phyloP scores from a whole-genome alignment of 2,113 vertebrate genomes.

The Odobenus rosmarus region DNA sequence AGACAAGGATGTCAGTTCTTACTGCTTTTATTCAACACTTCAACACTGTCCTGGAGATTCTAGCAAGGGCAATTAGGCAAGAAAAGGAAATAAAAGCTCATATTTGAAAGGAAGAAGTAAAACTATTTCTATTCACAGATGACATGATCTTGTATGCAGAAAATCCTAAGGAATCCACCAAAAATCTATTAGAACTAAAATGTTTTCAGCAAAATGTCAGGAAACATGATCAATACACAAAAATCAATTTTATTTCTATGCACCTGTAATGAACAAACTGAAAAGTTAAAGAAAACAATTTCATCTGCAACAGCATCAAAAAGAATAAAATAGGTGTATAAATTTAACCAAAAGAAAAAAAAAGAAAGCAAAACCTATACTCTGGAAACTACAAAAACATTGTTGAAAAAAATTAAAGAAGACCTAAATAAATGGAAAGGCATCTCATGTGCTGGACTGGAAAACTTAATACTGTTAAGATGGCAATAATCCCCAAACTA shows the following conservation, averaged over 20 bases:
- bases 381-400: neutral
- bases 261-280: neutral
- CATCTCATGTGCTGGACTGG: neutral
- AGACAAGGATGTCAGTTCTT: neutral
- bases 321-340: neutral
- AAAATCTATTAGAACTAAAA: neutral
- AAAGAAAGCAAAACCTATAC: neutral
- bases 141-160: neutral
- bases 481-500: neutral
- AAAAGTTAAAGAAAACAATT: conserved; percentile 2
- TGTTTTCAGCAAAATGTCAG: neutral
- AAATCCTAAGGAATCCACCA: neutral
- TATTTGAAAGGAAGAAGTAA: neutral
- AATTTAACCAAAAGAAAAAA: neutral
- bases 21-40: neutral
- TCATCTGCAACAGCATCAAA: neutral
- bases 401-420: neutral
- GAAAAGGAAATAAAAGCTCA: neutral
- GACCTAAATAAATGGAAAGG: neutral
- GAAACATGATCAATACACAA: neutral
- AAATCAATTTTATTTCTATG: neutral
- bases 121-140: neutral
- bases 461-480: neutral
- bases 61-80: neutral
- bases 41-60: neutral